Conservation (phyloP, 2,888 invertebrate species). For the Caenorhabditis imperialis region DNA sequence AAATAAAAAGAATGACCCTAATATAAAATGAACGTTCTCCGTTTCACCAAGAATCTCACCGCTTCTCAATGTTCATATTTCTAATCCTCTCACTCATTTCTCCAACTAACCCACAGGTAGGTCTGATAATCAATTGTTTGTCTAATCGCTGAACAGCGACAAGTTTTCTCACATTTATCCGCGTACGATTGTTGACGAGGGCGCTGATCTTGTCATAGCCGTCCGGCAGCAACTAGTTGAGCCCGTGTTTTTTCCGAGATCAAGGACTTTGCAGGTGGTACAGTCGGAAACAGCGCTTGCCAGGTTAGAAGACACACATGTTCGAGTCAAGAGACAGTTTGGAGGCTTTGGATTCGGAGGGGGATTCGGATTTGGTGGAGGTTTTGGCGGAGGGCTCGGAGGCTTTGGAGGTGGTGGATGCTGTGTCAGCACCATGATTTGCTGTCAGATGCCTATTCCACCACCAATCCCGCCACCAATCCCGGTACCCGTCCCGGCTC, state of each 20-base stretch:
- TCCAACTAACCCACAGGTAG: slow-evolving; percentile 14
- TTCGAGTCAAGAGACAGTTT: slow-evolving; percentile 62
- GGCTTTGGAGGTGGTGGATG: slow-evolving; percentile 58
- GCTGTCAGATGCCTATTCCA: slow-evolving; percentile 57
- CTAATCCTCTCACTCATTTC: not conserved
- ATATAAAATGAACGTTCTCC: slow-evolving; percentile 28
- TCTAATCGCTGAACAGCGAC: slow-evolving; percentile 47
- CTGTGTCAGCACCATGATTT: slow-evolving; percentile 55
- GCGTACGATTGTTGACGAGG: slow-evolving; percentile 20
- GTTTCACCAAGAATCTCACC: slow-evolving; percentile 8
- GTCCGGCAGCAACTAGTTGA: slow-evolving; percentile 35
- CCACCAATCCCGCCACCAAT: slow-evolving; percentile 48
- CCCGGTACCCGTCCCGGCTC: slow-evolving; percentile 54
- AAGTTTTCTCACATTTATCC: slow-evolving; percentile 39
- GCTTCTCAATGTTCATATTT: not conserved
- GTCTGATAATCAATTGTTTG: slow-evolving; percentile 23
- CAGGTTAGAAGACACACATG: slow-evolving; percentile 19
- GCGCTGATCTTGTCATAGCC: slow-evolving; percentile 26
- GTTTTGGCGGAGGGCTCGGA: slow-evolving; percentile 54
- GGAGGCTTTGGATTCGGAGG: slow-evolving; percentile 41
- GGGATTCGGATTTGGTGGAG: slow-evolving; percentile 37
- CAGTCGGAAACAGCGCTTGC: slow-evolving; percentile 29
- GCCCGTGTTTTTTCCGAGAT: slow-evolving; percentile 45
- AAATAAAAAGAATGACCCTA: slow-evolving; percentile 45
- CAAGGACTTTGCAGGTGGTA: too few species aligned